Evolutionary conservation across 2,797 vertebrate species (phyloP).

Genomic region (Enteromius fasciolatus): DNA sequence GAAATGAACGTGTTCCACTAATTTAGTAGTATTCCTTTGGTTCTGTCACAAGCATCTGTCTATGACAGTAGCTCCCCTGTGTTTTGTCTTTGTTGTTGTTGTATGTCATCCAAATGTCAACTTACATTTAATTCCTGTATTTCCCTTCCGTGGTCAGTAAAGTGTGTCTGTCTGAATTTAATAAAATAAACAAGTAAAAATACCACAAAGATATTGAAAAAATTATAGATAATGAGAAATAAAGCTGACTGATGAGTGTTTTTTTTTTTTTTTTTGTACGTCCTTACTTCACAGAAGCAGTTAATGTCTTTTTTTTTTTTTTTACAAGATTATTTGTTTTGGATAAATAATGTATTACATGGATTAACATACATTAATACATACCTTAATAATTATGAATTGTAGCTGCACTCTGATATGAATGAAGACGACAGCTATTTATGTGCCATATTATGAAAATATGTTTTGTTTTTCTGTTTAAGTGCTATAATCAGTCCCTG

Average conservation of each 20-base stretch:
- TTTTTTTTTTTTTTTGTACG: background rate
- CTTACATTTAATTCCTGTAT: constrained; percentile 21
- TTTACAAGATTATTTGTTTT: background rate
- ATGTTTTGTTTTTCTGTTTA: background rate
- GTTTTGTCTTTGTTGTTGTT: constrained; percentile 37
- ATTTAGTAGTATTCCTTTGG: constrained; percentile 26
- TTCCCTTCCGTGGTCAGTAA: constrained; percentile 15
- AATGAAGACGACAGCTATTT: background rate
- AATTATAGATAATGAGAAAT: background rate
- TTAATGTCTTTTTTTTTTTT: background rate
- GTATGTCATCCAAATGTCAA: constrained; percentile 32
- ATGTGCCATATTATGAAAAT: background rate
- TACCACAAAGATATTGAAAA: background rate
- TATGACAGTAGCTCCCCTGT: constrained; percentile 34
- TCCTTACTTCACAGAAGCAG: background rate
- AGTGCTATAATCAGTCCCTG: background rate
- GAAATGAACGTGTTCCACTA: constrained; percentile 33
- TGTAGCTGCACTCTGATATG: background rate
- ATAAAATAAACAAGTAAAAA: background rate
- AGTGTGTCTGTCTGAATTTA: background rate
- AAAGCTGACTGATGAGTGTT: background rate
- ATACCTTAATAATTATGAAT: background rate
- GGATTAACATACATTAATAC: too few species aligned
- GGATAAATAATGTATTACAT: background rate
- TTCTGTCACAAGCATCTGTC: constrained; percentile 25